Conservation (phyloP, 2,797 vertebrate genomes). For the Xiphorhynchus erythropygius region DNA sequence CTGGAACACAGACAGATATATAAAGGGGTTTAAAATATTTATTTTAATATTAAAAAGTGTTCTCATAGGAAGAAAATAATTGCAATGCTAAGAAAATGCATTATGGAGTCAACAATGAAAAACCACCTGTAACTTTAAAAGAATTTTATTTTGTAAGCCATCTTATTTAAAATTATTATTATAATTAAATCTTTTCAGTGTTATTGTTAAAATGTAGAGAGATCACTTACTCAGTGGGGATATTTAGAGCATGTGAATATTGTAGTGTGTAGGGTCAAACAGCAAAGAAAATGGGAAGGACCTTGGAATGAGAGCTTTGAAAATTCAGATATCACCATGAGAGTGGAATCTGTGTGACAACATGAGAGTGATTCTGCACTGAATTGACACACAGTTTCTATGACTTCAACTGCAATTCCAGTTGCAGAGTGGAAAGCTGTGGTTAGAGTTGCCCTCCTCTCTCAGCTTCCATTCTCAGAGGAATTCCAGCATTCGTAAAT, state of each 20-base stretch:
- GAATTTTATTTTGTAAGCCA: rapidly evolving
- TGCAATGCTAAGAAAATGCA: background rate
- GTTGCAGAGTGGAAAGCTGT: background rate
- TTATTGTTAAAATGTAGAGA: background rate
- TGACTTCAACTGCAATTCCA: background rate
- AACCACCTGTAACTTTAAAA: background rate
- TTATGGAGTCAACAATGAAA: background rate
- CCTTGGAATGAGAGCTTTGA: background rate
- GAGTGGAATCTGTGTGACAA: background rate
- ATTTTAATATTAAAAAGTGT: background rate
- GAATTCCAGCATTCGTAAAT: background rate
- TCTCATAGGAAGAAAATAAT: background rate
- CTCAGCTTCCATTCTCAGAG: background rate
- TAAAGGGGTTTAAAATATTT: background rate
- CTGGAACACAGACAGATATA: background rate
- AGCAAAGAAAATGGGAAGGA: background rate
- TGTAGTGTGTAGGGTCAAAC: rapidly evolving
- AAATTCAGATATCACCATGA: background rate
- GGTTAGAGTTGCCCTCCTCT: background rate
- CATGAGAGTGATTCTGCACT: rapidly evolving
- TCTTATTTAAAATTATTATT: background rate
- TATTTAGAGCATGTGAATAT: rapidly evolving
- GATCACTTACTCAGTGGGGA: no score
- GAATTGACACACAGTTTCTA: background rate
- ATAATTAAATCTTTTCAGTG: background rate